These are phyloP conservation scores for Aspidiotus destructor DNA, from an alignment of 2,888 invertebrate species.

Conservation along the genomic window DNA sequence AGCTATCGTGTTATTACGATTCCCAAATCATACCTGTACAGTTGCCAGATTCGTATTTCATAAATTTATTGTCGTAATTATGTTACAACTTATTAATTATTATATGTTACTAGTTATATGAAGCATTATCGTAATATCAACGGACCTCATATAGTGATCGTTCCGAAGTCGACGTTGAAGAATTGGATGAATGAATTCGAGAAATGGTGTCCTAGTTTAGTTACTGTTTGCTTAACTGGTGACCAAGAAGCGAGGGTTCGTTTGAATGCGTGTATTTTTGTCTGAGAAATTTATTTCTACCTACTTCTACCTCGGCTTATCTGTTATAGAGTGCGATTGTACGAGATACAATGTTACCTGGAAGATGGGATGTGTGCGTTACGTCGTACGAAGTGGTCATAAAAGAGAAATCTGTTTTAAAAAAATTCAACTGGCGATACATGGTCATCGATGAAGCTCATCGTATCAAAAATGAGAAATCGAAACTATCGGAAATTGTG, in stretches of 20 bases:
- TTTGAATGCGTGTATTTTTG: conserved; percentile 27
- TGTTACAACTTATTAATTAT: neutral
- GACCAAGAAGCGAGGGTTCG: conserved; percentile 81
- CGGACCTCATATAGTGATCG: conserved; percentile 96
- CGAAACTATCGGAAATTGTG: conserved; percentile 91
- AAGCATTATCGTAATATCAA: conserved; percentile 84
- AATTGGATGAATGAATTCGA: conserved; percentile 98
- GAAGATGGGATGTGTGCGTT: conserved; percentile 96
- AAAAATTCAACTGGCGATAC: conserved; percentile 97
- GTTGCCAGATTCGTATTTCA: too few species aligned
- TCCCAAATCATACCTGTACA: too few species aligned
- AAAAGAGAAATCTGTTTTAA: conserved; percentile 88
- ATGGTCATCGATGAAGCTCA: conserved; percentile 99
- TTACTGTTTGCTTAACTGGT: conserved; percentile 89
- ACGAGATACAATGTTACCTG: conserved; percentile 75
- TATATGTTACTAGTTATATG: conserved; percentile 56
- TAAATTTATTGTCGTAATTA: neutral
- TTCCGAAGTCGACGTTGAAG: conserved; percentile 93
- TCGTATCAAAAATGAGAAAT: conserved; percentile 98
- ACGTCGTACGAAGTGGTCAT: conserved; percentile 99
- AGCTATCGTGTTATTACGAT: too few species aligned
- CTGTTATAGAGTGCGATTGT: conserved; percentile 66
- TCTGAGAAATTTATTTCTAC: conserved; percentile 16
- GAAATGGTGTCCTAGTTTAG: conserved; percentile 90
- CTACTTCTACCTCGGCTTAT: neutral